phyloP scores from a whole-genome alignment of 2,888 invertebrate genomes.

The Drosophila vallismaia region DNA sequence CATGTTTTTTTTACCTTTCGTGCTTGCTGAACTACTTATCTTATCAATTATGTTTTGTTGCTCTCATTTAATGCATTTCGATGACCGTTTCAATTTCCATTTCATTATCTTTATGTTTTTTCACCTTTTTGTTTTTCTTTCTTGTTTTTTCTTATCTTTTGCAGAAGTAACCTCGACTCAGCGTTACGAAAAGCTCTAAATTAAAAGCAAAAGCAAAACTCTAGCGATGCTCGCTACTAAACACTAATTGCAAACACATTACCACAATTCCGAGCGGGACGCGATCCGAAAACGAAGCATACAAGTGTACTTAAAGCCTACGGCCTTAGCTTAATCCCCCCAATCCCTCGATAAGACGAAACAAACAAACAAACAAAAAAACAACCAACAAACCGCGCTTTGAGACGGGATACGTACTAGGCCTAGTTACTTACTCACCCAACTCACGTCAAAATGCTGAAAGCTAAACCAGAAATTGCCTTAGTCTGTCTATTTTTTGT shows the following conservation, averaged over 20 bases:
- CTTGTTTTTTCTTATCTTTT: slow-evolving; percentile 85
- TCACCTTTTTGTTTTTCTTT: slow-evolving; percentile 64
- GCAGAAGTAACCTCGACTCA: slow-evolving; percentile 95
- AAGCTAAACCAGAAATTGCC: slow-evolving; percentile 42
- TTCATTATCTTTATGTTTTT: slow-evolving; percentile 60
- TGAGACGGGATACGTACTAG: slow-evolving; percentile 48
- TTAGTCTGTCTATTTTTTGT: slow-evolving; percentile 18
- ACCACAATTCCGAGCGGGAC: slow-evolving; percentile 23
- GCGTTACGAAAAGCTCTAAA: slow-evolving; percentile 96
- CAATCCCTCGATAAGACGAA: background rate
- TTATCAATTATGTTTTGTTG: slow-evolving; percentile 47
- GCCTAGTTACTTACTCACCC: slow-evolving; percentile 59
- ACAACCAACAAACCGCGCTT: slow-evolving; percentile 5
- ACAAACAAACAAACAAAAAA: background rate
- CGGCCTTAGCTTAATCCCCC: slow-evolving; percentile 48
- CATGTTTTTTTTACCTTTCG: slow-evolving; percentile 42
- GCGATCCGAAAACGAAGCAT: slow-evolving; percentile 46
- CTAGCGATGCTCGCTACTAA: slow-evolving; percentile 58
- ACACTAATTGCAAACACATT: slow-evolving; percentile 49
- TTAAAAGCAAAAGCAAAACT: slow-evolving; percentile 48
- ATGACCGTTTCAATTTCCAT: slow-evolving; percentile 37
- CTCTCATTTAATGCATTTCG: slow-evolving; percentile 35
- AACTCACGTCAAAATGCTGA: slow-evolving; percentile 20
- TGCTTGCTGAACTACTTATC: slow-evolving; percentile 30
- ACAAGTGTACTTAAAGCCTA: slow-evolving; percentile 70